Evolutionary conservation across 2,888 invertebrate genomes (phyloP), one percentile per base, ranked within the genome.

Genomic region (Agrochola lychnidis): DNA sequence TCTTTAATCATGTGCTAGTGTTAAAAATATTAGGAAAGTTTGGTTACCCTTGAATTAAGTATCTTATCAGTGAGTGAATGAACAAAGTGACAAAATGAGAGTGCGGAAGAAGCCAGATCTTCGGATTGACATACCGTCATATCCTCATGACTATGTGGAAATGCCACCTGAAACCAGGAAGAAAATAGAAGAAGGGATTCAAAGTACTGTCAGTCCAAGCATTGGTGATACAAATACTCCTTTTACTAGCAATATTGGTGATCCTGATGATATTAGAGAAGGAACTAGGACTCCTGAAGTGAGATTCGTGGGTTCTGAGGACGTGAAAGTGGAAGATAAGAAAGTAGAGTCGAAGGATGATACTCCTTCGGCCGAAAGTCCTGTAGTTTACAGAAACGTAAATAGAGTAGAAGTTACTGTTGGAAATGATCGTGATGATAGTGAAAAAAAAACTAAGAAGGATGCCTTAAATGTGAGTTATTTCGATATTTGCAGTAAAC

Each of bases 351-450:
- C 63, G 59, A 36, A 80, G 73, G n/a, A 79, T 82, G 79, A 81
- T 10, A 74, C 82, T 7, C 73, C 74, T 16, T 64, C 75, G 4
- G 82, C 81, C 22, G 91, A 91, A 0, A 91, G 89, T 82, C 90
- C 91, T 10, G 82, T 93, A 4, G 84, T 89, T 12, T 90, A 90
- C 51, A 93, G 93, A 45, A 89, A 88, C 53, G 79, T 97, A 59
- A 96, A 97, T 66, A 97, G 97, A 79, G 97, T 97, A 76, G 98
- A 98, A 4, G 97, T 97, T 68, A 98, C 98, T 0, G 95, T 98
- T 90, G 98, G 98, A 2, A 94, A 96, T 82, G 95, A 94, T 79
- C 94, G 98, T 67, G 97, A 97, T 88, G 97, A 97, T 53, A 94
- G 97, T 91, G 97, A 97, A 64, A 75, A 75, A 22, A 67, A 10